A percentile compares a stretch with the other conserved stretches of the same genome.
phyloP scores from a whole-genome alignment of 2,113 vertebrate genomes.

The Mungos mungo region DNA sequence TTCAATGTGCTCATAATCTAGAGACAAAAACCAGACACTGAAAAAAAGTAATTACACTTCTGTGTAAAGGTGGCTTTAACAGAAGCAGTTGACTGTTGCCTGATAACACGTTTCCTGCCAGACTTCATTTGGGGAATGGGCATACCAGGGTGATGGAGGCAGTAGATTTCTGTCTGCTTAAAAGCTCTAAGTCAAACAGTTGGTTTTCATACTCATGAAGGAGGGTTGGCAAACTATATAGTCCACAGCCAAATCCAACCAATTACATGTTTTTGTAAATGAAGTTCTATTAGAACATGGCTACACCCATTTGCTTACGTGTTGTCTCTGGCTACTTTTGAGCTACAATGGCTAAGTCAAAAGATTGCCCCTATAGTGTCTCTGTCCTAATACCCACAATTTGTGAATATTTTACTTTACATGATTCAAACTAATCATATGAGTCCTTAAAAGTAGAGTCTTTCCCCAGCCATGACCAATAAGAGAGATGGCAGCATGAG shows the following conservation, averaged over 20 bases:
- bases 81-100: neutral
- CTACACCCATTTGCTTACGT: neutral
- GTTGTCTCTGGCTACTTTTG: neutral
- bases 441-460: neutral
- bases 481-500: neutral
- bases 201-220: neutral
- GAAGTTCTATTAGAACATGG: conserved; percentile 43
- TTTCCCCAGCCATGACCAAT: neutral
- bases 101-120: neutral
- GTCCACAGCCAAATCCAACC: neutral
- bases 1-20: neutral
- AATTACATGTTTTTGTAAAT: neutral
- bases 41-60: neutral
- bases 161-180: neutral
- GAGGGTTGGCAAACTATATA: neutral
- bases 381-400: neutral
- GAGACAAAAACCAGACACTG: neutral
- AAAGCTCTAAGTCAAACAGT: neutral
- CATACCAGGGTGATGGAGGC: neutral
- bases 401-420: neutral
- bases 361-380: neutral
- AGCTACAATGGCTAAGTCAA: neutral
- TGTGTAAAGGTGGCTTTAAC: neutral
- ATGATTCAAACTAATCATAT: neutral
- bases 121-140: neutral